Percentiles rank a stretch among this genome's conserved stretches.
Conservation (phyloP, 2,113 vertebrate species). For the Microtus oregoni region DNA sequence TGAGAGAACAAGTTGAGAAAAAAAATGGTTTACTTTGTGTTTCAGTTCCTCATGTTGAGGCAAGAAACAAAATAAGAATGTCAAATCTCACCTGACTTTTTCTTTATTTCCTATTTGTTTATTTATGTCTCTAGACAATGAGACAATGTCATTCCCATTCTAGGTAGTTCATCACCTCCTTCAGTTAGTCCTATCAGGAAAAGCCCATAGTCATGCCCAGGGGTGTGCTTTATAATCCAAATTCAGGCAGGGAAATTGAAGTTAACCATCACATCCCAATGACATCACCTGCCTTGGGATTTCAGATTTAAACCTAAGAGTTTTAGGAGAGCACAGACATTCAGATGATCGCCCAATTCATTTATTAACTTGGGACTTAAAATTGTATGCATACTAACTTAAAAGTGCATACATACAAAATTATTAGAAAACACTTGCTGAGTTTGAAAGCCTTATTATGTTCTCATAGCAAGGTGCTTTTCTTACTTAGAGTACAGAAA, state of each 20-base stretch:
- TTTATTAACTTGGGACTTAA: conserved; percentile 22
- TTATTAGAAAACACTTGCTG: not conserved
- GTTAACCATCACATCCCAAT: not conserved
- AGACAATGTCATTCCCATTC: too few species aligned
- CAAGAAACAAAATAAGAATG: not conserved
- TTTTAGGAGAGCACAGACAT: not conserved
- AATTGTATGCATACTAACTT: not conserved
- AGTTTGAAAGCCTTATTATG: not conserved
- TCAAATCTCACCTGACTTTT: not conserved
- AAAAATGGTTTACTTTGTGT: not conserved
- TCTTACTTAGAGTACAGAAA: not conserved
- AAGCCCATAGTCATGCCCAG: not conserved
- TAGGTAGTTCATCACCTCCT: not conserved
- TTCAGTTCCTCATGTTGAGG: too few species aligned
- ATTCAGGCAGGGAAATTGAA: not conserved
- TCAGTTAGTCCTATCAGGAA: not conserved
- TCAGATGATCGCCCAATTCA: not conserved
- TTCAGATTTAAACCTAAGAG: not conserved
- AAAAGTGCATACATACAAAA: not conserved
- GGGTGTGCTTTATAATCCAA: not conserved
- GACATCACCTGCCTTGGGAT: not conserved
- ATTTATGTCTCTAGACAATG: not conserved
- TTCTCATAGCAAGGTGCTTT: not conserved
- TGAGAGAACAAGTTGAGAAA: not conserved
- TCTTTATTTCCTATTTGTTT: not conserved